Evolutionary conservation across 2,888 invertebrate genomes (phyloP).

Genomic region (Aspidiotus rigidus): DNA sequence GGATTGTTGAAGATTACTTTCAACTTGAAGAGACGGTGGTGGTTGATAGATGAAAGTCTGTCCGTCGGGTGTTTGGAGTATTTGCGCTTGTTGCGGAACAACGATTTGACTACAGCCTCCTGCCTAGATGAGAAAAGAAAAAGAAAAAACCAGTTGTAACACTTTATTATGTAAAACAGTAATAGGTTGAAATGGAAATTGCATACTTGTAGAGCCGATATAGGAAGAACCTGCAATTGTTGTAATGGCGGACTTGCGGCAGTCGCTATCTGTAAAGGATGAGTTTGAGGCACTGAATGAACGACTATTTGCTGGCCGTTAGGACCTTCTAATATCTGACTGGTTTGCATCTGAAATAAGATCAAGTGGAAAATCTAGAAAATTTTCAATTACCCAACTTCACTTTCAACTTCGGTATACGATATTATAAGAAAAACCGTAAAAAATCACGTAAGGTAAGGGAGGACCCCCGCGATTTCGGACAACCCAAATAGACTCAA

Average conservation of each 20-base stretch:
- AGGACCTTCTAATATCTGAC: constrained; percentile 57
- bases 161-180: neutral
- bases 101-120: constrained; percentile 47
- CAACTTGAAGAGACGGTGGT: constrained; percentile 39
- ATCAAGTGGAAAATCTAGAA: no score
- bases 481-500: neutral
- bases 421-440: no score
- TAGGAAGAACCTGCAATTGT: constrained; percentile 59
- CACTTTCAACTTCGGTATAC: no score
- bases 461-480: neutral
- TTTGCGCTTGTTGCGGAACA: constrained; percentile 61
- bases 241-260: constrained; percentile 56
- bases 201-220: constrained; percentile 5
- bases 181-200: neutral
- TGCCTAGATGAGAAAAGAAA: constrained; percentile 47
- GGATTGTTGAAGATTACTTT: constrained; percentile 44
- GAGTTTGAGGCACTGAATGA: constrained; percentile 55
- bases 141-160: neutral
- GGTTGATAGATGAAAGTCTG: constrained; percentile 88
- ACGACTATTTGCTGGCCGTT: constrained; percentile 64
- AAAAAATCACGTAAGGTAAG: constrained; percentile 35
- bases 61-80: constrained; percentile 84
- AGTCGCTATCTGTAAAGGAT: constrained; percentile 55
- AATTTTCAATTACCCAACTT: no score
- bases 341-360: constrained; percentile 43